Evolutionary conservation across 2,888 invertebrate species (phyloP).

Genomic region (Monochamus alternatus): DNA sequence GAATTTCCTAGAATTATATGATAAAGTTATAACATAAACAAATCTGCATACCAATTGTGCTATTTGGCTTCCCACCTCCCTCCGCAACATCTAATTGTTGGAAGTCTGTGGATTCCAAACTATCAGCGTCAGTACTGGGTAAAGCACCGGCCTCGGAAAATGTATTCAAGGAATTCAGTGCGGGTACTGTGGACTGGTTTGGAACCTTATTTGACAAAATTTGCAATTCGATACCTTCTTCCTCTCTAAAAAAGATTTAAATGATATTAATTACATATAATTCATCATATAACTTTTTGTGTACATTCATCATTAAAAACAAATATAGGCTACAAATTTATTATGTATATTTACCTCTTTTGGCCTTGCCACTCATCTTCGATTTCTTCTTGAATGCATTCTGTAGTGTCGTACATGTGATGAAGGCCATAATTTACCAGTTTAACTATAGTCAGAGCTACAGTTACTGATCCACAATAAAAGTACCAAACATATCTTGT

Average conservation of each 20-base stretch:
- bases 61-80: constrained; percentile 60
- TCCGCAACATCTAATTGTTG: constrained; percentile 62
- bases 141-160: constrained; percentile 59
- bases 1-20: background rate
- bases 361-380: constrained; percentile 65
- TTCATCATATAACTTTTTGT: background rate
- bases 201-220: constrained; percentile 72
- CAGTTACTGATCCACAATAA: constrained; percentile 87
- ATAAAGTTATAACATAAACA: constrained; percentile 15
- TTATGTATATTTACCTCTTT: constrained; percentile 19
- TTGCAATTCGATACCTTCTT: constrained; percentile 89
- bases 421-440: constrained; percentile 91
- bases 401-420: constrained; percentile 95
- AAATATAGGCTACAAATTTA: no score
- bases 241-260: constrained; percentile 73
- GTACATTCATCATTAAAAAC: background rate
- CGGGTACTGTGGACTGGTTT: constrained; percentile 43
- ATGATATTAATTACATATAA: background rate
- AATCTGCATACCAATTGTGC: constrained; percentile 65
- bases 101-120: constrained; percentile 69
- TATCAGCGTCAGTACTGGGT: constrained; percentile 67
- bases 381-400: constrained; percentile 76
- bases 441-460: constrained; percentile 88
- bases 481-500: constrained; percentile 88
- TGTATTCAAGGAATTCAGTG: constrained; percentile 56